phyloP scores from a whole-genome alignment of 2,113 vertebrate species.

The Microtus ochrogaster region DNA sequence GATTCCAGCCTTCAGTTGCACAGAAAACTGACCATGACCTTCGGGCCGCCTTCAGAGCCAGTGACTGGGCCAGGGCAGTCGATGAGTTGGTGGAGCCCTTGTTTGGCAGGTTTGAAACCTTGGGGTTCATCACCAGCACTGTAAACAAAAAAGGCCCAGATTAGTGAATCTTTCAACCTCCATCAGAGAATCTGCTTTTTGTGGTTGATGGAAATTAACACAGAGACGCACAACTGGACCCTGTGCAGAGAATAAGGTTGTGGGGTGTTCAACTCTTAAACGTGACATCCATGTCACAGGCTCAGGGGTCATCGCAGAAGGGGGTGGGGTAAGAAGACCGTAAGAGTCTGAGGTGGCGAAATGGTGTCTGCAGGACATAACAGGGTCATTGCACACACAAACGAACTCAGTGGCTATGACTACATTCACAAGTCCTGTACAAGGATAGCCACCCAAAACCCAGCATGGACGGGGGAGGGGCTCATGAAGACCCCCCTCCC shows the following conservation, averaged over 20 bases:
- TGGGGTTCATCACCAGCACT: neutral
- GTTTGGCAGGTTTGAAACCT: too few species aligned
- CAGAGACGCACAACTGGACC: neutral
- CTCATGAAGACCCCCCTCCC: neutral
- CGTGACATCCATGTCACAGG: neutral
- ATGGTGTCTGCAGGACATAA: too few species aligned
- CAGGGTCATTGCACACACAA: neutral
- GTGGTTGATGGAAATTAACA: neutral
- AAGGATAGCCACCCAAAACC: neutral
- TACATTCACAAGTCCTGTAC: neutral
- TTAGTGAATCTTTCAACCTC: neutral
- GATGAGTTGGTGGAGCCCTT: neutral
- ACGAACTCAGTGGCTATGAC: neutral
- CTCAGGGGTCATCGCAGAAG: neutral
- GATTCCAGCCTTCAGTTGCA: neutral
- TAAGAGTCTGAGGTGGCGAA: neutral
- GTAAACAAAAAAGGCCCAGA: neutral
- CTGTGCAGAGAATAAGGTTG: neutral
- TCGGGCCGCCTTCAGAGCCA: too few species aligned
- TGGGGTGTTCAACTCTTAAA: too few species aligned
- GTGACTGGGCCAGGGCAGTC: neutral
- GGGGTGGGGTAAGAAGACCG: neutral
- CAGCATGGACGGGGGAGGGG: neutral
- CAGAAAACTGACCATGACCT: neutral
- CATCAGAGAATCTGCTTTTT: neutral